phyloP scores from a whole-genome alignment of 1,140 invertebrate species.

The Eumeta japonica region DNA sequence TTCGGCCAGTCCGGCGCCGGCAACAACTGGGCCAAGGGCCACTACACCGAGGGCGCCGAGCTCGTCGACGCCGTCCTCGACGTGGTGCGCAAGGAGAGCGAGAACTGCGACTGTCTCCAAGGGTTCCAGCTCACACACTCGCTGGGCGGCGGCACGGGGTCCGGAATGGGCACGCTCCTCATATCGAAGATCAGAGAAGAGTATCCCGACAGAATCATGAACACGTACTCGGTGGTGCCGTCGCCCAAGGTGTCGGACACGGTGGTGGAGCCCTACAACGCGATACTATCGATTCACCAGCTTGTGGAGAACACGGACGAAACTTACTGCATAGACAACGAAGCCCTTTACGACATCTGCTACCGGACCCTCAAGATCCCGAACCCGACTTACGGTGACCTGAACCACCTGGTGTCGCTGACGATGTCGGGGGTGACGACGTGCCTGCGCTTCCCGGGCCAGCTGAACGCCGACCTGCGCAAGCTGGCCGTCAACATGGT shows the following conservation, averaged over 20 bases:
- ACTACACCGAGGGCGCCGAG: too few relatives aligned
- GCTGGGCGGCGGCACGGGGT: slow-evolving; percentile 75
- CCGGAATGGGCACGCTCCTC: slow-evolving; percentile 62
- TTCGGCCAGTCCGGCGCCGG: too few relatives aligned
- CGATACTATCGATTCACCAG: slow-evolving; percentile 76
- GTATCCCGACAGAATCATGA: slow-evolving; percentile 84
- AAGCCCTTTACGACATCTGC: slow-evolving; percentile 80
- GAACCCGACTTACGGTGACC: slow-evolving; percentile 78
- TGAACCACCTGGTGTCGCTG: slow-evolving; percentile 73
- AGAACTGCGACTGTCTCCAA: slow-evolving; percentile 72
- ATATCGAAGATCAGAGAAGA: slow-evolving; percentile 78
- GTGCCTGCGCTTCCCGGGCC: slow-evolving; percentile 66
- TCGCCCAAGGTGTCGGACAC: slow-evolving; percentile 74
- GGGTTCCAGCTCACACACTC: slow-evolving; percentile 80
- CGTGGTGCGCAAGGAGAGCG: slow-evolving; percentile 79
- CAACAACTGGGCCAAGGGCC: too few relatives aligned
- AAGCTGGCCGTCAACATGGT: too few relatives aligned
- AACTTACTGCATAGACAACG: too few relatives aligned
- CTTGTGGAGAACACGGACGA: slow-evolving; percentile 82
- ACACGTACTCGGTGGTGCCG: slow-evolving; percentile 80
- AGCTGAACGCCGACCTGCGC: slow-evolving; percentile 86
- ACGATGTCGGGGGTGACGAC: too few relatives aligned
- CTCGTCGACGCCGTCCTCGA: slow-evolving; percentile 78
- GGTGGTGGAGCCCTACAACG: too few relatives aligned
- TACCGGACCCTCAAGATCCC: slow-evolving; percentile 77